Evolutionary conservation across 1,140 invertebrate genomes (phyloP).

Genomic region (Nebria ingens): DNA sequence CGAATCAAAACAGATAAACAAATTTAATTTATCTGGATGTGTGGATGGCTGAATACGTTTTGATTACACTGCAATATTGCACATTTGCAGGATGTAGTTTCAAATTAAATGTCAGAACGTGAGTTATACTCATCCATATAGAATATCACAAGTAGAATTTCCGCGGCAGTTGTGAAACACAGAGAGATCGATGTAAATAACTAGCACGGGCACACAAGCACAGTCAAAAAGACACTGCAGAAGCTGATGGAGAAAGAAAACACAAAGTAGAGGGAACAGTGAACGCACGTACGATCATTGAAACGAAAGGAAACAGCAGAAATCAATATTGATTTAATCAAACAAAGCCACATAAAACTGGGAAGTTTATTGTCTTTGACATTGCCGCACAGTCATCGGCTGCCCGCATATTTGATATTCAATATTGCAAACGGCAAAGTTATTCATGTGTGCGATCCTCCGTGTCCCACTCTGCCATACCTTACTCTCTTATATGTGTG

Average conservation of each 20-base stretch:
- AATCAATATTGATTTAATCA: conserved; percentile 10
- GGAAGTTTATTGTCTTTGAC: conserved; percentile 5
- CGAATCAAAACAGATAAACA: conserved; percentile 2
- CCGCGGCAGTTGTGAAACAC: background rate
- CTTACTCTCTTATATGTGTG: background rate
- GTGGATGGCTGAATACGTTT: conserved; percentile 6
- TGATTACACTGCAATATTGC: conserved; percentile 7
- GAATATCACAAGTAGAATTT: background rate
- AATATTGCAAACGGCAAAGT: conserved; percentile 9
- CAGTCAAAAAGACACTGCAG: too few species aligned
- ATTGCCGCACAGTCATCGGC: conserved; percentile 3
- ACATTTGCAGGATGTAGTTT: conserved; percentile 1
- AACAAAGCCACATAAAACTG: conserved; percentile 5
- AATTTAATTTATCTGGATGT: conserved; percentile 6
- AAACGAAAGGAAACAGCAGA: background rate
- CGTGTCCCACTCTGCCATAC: background rate
- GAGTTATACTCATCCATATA: conserved; percentile 5
- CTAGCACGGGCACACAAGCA: too few species aligned
- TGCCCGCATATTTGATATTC: conserved; percentile 7
- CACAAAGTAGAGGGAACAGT: too few species aligned
- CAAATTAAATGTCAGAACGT: conserved; percentile 5
- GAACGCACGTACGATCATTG: too few species aligned
- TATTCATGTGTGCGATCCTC: conserved; percentile 2
- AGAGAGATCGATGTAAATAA: background rate
- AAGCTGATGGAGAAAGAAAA: too few species aligned